Percentiles rank a stretch among this genome's conserved stretches.
Conservation (phyloP, 2,797 vertebrate species). For the Naso thynnoides region DNA sequence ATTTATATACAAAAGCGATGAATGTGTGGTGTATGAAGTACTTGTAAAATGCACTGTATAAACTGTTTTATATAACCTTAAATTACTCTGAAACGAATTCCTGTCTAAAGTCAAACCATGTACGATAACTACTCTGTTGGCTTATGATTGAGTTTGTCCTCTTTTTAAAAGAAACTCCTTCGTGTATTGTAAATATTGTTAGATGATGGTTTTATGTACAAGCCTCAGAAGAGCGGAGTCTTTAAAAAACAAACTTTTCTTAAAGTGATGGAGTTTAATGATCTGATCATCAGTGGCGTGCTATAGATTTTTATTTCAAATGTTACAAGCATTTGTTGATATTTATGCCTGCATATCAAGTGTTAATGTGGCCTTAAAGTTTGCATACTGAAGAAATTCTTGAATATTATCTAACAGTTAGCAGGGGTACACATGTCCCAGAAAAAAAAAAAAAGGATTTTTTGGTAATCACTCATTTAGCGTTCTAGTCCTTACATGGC, state of each 20-base stretch:
- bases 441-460: constrained; percentile 12
- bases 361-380: constrained; percentile 54
- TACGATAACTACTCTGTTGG: constrained; percentile 13
- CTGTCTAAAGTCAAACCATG: constrained; percentile 34
- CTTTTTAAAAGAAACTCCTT: constrained; percentile 19
- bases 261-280: constrained; percentile 31
- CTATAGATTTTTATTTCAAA: constrained; percentile 35
- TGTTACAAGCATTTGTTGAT: constrained; percentile 31
- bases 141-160: constrained; percentile 31
- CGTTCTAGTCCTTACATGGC: constrained; percentile 1
- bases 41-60: constrained; percentile 68
- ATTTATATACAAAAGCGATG: constrained; percentile 60
- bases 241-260: constrained; percentile 16
- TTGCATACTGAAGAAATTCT: constrained; percentile 9
- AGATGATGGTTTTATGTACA: constrained; percentile 37
- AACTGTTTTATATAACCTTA: constrained; percentile 58
- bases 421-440: background rate
- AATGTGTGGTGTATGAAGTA: constrained; percentile 65
- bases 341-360: constrained; percentile 27
- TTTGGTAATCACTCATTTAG: constrained; percentile 16
- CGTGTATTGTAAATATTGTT: constrained; percentile 55
- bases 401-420: constrained; percentile 21
- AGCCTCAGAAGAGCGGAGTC: background rate
- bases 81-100: constrained; percentile 32
- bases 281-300: constrained; percentile 39